Evolutionary conservation across 2,113 vertebrate genomes (phyloP).

Genomic region (Gallinago jamesoni): DNA sequence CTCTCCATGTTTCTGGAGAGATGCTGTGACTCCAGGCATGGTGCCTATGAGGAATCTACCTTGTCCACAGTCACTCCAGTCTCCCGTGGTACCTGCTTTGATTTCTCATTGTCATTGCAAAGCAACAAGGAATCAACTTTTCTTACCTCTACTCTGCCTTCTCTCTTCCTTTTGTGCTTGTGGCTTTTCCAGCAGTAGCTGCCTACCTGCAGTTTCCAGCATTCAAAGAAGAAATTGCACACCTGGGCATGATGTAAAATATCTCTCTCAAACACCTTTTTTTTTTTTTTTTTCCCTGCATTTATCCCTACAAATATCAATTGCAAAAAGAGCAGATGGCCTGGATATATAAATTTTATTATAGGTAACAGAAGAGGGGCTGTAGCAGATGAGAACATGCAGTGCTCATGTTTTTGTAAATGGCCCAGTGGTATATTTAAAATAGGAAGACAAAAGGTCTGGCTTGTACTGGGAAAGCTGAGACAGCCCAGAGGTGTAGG

Average conservation of each 20-base stretch:
- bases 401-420: background rate
- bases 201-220: background rate
- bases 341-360: background rate
- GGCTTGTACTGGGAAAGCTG: background rate
- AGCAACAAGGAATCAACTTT: background rate
- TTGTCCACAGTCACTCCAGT: background rate
- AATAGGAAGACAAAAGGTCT: background rate
- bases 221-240: background rate
- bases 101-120: background rate
- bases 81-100: background rate
- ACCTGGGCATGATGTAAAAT: background rate
- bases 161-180: background rate
- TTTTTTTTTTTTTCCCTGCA: background rate
- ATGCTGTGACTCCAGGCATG: accelerated
- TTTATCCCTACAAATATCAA: background rate
- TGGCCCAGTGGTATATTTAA: background rate
- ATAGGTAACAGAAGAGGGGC: background rate
- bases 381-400: background rate
- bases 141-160: background rate
- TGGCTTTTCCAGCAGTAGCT: background rate
- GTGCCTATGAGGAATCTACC: background rate
- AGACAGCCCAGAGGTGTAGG: background rate
- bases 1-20: background rate
- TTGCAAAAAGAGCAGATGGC: background rate
- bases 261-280: background rate